Conservation (phyloP, 1,140 invertebrate species). For the Neotoxoptera formosana region DNA sequence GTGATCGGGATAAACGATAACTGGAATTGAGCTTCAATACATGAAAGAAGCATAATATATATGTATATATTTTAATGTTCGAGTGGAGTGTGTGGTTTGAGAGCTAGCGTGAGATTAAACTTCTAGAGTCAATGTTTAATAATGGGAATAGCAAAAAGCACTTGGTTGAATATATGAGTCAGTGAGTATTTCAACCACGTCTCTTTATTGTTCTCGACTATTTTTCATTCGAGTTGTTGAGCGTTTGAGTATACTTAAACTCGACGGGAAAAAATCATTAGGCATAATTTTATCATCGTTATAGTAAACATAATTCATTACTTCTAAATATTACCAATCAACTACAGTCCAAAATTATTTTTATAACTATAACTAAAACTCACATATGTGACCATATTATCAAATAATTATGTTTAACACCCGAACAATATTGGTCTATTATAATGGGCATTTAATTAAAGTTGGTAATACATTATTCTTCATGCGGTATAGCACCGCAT, state of each 20-base stretch:
- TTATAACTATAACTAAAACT: not conserved
- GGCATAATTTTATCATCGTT: not conserved
- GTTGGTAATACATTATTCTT: not conserved
- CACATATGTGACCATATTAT: not conserved
- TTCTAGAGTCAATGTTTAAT: constrained; percentile 24
- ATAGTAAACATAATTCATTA: not conserved
- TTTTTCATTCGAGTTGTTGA: not conserved
- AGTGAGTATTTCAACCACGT: constrained; percentile 14
- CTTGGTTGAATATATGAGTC: not conserved
- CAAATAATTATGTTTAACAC: not conserved
- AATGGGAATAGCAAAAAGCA: constrained; percentile 9
- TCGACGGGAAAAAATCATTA: not conserved
- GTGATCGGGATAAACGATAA: constrained; percentile 42
- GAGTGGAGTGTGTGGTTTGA: not conserved
- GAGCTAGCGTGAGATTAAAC: constrained; percentile 11
- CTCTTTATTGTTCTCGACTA: not conserved
- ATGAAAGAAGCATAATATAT: not conserved
- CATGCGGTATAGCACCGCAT: too few species aligned
- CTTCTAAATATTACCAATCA: not conserved
- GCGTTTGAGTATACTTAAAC: not conserved
- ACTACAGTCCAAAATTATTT: not conserved
- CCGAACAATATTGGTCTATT: too few species aligned
- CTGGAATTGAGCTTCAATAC: not conserved
- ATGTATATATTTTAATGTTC: not conserved
- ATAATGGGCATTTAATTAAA: too few species aligned